phyloP scores from a whole-genome alignment of 2,888 invertebrate species.

The Harpagoxenus sublaevis region DNA sequence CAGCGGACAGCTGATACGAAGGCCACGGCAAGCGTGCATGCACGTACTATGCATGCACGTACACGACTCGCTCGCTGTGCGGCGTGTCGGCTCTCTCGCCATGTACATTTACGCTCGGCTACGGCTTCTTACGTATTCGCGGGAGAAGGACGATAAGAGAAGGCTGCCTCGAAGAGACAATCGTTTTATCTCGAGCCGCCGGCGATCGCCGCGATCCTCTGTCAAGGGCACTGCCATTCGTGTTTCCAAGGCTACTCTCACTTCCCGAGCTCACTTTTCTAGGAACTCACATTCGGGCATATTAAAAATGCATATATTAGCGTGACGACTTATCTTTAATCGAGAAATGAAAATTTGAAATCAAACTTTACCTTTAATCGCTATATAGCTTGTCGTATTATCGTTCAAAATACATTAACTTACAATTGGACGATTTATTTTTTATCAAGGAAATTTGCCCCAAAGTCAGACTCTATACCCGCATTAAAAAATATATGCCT shows the following conservation, averaged over 20 bases:
- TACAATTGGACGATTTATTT: background rate
- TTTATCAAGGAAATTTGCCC: background rate
- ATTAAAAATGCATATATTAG: background rate
- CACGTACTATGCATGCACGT: constrained; percentile 28
- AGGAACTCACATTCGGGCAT: background rate
- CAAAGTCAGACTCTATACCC: background rate
- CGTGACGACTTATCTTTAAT: background rate
- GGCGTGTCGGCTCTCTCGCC: background rate
- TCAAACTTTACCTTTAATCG: background rate
- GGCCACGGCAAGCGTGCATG: constrained; percentile 29
- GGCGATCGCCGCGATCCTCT: constrained; percentile 7
- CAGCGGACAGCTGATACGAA: constrained; percentile 53
- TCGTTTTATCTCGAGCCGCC: constrained; percentile 5
- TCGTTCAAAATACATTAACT: background rate
- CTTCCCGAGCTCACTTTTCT: background rate
- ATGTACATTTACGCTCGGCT: background rate
- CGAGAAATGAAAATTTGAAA: background rate
- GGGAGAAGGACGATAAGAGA: constrained; percentile 11
- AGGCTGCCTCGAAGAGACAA: constrained; percentile 11
- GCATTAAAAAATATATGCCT: background rate
- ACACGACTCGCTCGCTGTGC: background rate
- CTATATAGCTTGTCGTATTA: background rate
- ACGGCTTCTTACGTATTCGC: background rate
- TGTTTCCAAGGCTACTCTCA: constrained; percentile 27
- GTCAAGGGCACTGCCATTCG: constrained; percentile 13